Conservation (phyloP, 2,797 vertebrate genomes). For the Phalanger gymnotis region DNA sequence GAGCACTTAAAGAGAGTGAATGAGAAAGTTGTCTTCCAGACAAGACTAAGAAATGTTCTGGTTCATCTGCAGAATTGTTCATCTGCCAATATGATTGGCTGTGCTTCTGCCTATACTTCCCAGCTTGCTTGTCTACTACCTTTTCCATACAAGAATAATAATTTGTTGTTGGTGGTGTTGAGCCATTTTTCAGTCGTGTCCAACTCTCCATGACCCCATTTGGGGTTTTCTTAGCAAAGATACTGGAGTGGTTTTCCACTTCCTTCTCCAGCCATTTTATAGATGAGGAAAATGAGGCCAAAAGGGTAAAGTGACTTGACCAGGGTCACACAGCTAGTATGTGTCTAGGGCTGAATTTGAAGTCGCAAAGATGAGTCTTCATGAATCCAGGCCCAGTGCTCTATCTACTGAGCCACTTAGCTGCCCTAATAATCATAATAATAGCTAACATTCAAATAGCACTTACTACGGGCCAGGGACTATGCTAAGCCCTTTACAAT, state of each 20-base stretch:
- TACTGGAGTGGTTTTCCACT: background rate
- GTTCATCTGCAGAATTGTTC: conserved; percentile 43
- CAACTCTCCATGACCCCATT: background rate
- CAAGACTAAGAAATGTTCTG: conserved; percentile 63
- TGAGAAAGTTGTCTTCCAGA: conserved; percentile 67
- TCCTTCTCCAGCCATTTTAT: background rate
- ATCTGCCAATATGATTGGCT: conserved; percentile 71
- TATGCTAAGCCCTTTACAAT: background rate
- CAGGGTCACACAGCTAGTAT: background rate
- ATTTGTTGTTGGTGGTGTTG: background rate
- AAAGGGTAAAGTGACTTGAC: background rate
- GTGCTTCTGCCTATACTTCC: conserved; percentile 45
- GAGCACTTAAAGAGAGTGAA: conserved; percentile 73
- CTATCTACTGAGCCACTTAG: background rate
- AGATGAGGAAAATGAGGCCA: background rate
- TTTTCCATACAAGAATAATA: background rate
- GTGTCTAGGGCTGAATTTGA: background rate
- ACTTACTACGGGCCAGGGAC: background rate
- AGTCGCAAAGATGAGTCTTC: background rate
- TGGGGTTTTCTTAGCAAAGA: background rate
- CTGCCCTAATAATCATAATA: background rate
- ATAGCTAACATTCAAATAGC: background rate
- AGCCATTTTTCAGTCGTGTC: background rate
- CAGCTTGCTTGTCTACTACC: conserved; percentile 37
- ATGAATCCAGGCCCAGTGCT: background rate